phyloP scores from a whole-genome alignment of 2,888 invertebrate genomes.

The Pseudolycoriella hygida region DNA sequence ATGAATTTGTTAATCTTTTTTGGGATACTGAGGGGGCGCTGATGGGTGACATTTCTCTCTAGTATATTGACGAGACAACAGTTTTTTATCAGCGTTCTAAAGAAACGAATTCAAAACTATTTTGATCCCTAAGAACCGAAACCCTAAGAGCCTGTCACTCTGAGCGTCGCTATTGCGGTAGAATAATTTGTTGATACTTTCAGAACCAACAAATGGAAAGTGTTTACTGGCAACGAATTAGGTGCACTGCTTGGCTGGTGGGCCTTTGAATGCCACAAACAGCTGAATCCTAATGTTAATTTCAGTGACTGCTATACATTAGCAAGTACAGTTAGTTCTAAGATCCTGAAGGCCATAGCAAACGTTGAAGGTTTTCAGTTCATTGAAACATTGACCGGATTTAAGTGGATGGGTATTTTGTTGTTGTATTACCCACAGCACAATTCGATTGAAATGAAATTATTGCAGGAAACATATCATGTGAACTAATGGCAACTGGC shows the following conservation, averaged over 20 bases:
- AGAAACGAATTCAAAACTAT: too few relatives aligned
- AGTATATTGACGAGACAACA: too few relatives aligned
- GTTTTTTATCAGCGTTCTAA: too few relatives aligned
- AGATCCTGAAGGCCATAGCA: constrained; percentile 72
- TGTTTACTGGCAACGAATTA: constrained; percentile 90
- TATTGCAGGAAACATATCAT: constrained; percentile 48
- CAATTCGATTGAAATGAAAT: constrained; percentile 2
- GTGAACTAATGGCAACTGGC: constrained; percentile 49
- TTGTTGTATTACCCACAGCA: background rate
- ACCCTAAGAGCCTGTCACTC: too few relatives aligned
- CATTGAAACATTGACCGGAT: constrained; percentile 88
- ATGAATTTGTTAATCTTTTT: too few relatives aligned
- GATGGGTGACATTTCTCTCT: too few relatives aligned
- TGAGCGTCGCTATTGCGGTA: too few relatives aligned
- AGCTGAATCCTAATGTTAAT: constrained; percentile 29
- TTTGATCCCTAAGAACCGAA: too few relatives aligned
- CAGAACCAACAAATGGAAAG: constrained; percentile 45
- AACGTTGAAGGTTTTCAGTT: constrained; percentile 57
- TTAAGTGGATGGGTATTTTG: constrained; percentile 89
- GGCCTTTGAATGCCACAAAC: constrained; percentile 46
- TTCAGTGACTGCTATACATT: constrained; percentile 59
- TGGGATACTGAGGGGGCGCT: too few relatives aligned
- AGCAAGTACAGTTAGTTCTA: constrained; percentile 91
- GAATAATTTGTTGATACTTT: too few relatives aligned
- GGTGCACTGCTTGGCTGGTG: constrained; percentile 93